Conservation (phyloP, 2,113 vertebrate genomes). For the Alaudala cheleensis region DNA sequence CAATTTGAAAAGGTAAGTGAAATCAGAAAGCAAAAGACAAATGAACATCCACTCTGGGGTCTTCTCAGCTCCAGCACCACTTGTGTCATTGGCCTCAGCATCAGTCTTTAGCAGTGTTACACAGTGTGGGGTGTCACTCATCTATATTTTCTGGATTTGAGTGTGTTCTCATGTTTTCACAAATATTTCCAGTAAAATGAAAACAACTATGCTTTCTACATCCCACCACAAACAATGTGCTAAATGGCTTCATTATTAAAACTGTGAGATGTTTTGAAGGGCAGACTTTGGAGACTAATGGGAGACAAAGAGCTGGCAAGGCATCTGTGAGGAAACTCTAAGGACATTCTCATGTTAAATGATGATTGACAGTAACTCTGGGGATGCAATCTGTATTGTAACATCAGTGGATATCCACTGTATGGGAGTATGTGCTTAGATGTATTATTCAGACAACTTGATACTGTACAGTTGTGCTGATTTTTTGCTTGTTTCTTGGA, state of each 20-base stretch:
- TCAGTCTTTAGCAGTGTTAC: background rate
- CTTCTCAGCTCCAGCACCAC: background rate
- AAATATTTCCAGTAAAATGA: background rate
- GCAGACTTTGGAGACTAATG: background rate
- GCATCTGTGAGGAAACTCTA: background rate
- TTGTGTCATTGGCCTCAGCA: background rate
- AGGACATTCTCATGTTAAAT: background rate
- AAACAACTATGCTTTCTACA: background rate
- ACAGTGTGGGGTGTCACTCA: fast-evolving
- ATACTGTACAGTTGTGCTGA: background rate
- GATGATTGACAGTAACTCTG: background rate
- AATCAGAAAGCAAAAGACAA: background rate
- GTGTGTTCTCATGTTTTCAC: background rate
- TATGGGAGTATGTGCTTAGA: background rate
- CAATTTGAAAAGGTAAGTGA: background rate
- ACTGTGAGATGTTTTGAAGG: background rate
- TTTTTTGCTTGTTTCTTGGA: background rate
- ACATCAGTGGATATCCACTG: background rate
- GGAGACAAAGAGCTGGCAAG: background rate
- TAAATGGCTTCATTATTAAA: background rate
- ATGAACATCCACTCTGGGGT: background rate
- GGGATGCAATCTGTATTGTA: background rate
- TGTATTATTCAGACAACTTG: background rate
- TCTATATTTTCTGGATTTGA: background rate
- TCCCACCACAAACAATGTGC: background rate